Evolutionary conservation across 2,113 vertebrate species (phyloP).

Genomic region (Rhegmatorhina hoffmannsi): DNA sequence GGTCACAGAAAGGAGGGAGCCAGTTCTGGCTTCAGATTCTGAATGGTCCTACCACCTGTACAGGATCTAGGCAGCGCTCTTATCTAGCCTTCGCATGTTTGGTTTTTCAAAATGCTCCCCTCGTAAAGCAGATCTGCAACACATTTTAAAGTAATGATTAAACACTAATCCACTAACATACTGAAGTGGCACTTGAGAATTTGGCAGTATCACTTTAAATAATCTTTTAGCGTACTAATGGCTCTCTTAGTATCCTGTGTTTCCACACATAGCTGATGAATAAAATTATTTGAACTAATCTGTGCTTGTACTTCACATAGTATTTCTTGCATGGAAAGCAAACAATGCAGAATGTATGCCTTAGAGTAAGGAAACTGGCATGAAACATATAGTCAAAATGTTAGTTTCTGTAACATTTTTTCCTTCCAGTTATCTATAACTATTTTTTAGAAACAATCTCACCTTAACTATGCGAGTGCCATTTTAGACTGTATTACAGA

Average conservation of each 20-base stretch:
- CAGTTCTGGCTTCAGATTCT: not conserved
- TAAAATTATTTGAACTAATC: not conserved
- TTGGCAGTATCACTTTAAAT: constrained; percentile 12
- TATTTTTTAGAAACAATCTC: not conserved
- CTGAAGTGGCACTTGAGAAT: constrained; percentile 32
- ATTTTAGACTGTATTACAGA: not conserved
- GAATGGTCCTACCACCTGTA: not conserved
- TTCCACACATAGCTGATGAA: constrained; percentile 3
- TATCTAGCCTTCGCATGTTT: not conserved
- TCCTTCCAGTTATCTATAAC: not conserved
- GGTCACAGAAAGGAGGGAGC: not conserved
- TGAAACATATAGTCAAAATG: not conserved
- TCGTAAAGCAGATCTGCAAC: not conserved
- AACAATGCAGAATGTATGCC: not conserved
- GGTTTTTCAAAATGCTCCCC: not conserved
- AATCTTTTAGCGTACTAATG: not conserved
- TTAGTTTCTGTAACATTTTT: not conserved
- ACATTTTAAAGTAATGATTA: not conserved
- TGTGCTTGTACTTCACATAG: not conserved
- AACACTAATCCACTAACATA: not conserved
- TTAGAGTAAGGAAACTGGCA: not conserved
- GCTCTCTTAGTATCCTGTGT: not conserved
- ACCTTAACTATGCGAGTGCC: not conserved
- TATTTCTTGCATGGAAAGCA: not conserved
- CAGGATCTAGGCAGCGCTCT: not conserved